phyloP scores from a whole-genome alignment of 37 sponge, comb jelly and placozoan species.

The Mnemiopsis leidyi region DNA sequence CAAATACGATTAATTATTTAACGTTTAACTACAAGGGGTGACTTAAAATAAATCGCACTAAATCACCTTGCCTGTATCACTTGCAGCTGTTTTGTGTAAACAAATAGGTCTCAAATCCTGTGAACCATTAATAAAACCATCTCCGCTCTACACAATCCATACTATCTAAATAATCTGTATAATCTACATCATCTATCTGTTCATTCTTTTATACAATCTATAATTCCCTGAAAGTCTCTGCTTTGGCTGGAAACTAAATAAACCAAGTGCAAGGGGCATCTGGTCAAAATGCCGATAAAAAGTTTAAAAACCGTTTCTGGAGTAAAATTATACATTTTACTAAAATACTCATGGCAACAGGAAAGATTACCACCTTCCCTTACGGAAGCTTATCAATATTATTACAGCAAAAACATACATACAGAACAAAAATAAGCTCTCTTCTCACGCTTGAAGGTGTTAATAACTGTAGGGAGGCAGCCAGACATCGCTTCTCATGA shows the following conservation, averaged over 20 bases:
- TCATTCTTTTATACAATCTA: too few relatives aligned
- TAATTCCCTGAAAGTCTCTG: background rate
- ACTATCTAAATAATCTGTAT: too few relatives aligned
- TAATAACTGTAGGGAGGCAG: too few relatives aligned
- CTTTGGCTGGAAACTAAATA: background rate
- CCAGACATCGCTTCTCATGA: background rate
- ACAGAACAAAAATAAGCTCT: too few relatives aligned
- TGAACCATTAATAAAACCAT: background rate
- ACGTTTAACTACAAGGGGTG: background rate
- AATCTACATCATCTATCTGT: too few relatives aligned
- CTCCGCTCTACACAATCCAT: background rate
- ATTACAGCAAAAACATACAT: too few relatives aligned
- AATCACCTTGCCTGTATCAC: background rate
- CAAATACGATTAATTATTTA: slow-evolving; percentile 21
- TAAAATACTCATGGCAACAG: background rate
- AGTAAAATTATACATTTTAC: background rate
- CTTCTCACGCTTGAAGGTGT: too few relatives aligned
- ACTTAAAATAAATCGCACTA: background rate
- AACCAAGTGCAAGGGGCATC: background rate
- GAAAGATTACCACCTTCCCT: background rate
- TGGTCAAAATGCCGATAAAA: background rate
- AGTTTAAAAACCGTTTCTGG: background rate
- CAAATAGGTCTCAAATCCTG: background rate
- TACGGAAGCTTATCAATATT: background rate
- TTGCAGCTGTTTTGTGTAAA: background rate